A percentile compares a stretch with the other conserved stretches of the same genome.
Conservation (phyloP, 2,888 invertebrate species). For the Smittia aterrima region DNA sequence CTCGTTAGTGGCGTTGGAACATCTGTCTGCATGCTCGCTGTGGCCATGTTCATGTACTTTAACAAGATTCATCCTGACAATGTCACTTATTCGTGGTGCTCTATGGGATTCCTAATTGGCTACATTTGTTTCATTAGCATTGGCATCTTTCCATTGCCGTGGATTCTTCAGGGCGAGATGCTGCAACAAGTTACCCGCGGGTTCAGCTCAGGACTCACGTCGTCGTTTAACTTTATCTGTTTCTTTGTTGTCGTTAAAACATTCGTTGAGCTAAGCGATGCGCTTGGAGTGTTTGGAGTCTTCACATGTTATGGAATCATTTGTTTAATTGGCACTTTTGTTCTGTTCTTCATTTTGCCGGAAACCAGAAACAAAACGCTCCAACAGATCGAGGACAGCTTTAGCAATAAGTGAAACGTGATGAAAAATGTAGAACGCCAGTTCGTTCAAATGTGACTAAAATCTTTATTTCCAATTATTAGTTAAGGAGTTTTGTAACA, state of each 20-base stretch:
- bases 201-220: constrained; percentile 61
- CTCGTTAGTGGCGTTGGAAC: constrained; percentile 61
- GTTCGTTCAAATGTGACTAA: constrained; percentile 39
- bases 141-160: constrained; percentile 64
- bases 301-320: constrained; percentile 59
- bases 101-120: constrained; percentile 56
- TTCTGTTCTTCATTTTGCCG: not conserved
- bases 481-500: not conserved
- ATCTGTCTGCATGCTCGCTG: constrained; percentile 57
- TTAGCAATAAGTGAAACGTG: constrained; percentile 50
- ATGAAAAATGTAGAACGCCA: constrained; percentile 44
- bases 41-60: constrained; percentile 55
- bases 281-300: constrained; percentile 57
- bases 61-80: constrained; percentile 51
- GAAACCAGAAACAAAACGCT: constrained; percentile 54
- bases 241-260: constrained; percentile 64
- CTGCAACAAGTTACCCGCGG: constrained; percentile 60
- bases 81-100: constrained; percentile 56
- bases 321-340: not conserved
- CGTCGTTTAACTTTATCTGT: constrained; percentile 59
- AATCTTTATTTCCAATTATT: constrained; percentile 1
- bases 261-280: constrained; percentile 59
- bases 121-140: constrained; percentile 62
- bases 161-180: constrained; percentile 68
- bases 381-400: constrained; percentile 62